Percentiles rank a stretch among this genome's conserved stretches.
Conservation (phyloP, 2,888 invertebrate species). For the Spodoptera littoralis region DNA sequence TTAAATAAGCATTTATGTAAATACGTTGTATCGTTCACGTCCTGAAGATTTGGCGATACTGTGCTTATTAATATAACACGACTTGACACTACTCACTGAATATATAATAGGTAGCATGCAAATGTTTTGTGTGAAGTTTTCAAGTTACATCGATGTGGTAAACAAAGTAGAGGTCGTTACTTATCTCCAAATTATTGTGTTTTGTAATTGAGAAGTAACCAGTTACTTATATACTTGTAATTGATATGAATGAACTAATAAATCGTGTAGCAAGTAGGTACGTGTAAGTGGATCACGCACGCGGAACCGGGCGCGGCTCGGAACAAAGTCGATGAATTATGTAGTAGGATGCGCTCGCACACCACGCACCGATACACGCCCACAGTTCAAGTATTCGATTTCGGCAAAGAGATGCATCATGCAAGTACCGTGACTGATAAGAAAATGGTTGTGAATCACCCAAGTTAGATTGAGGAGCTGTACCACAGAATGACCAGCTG, state of each 20-base stretch:
- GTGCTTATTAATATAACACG: conserved; percentile 44
- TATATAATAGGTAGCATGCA: conserved; percentile 17
- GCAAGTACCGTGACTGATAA: neutral
- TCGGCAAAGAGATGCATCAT: conserved; percentile 16
- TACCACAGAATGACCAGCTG: no score
- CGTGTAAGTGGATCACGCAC: conserved; percentile 25
- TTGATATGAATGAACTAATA: conserved; percentile 36
- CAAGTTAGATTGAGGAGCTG: no score
- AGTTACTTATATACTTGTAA: conserved; percentile 7
- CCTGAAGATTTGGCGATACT: conserved; percentile 14
- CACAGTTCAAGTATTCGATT: conserved; percentile 17
- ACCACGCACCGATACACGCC: conserved; percentile 10
- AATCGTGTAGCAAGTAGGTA: conserved; percentile 2
- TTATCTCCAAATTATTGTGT: neutral
- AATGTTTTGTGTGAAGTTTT: neutral
- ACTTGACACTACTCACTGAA: conserved; percentile 24
- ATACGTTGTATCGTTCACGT: conserved; percentile 5
- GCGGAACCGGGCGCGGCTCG: conserved; percentile 29
- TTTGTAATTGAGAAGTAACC: conserved; percentile 13
- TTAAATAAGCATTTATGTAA: conserved; percentile 13
- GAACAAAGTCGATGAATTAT: conserved; percentile 57
- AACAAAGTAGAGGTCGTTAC: no score
- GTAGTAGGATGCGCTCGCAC: conserved; percentile 48
- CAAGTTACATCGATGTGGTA: no score
- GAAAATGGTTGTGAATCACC: neutral